phyloP scores from a whole-genome alignment of 2,888 invertebrate genomes.

The Drosophila paranaensis region DNA sequence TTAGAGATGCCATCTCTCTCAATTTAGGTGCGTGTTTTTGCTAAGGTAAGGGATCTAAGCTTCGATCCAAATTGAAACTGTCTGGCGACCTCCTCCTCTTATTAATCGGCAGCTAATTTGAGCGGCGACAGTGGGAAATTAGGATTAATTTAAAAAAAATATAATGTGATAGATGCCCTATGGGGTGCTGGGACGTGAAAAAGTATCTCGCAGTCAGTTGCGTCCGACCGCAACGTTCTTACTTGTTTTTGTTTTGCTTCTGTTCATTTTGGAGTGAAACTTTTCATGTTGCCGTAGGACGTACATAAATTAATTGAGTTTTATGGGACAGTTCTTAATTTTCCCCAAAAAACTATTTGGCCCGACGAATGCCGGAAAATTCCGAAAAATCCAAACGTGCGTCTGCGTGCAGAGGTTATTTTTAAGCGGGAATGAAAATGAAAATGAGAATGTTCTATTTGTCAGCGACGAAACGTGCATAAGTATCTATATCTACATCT shows the following conservation, averaged over 20 bases:
- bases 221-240: no score
- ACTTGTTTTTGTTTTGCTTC: background rate
- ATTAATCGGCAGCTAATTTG: no score
- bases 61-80: no score
- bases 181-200: no score
- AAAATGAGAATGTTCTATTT: slow-evolving; percentile 63
- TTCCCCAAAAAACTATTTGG: slow-evolving; percentile 28
- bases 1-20: no score
- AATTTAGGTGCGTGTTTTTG: no score
- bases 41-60: no score
- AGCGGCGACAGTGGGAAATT: no score
- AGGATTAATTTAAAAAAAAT: no score
- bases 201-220: no score
- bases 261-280: slow-evolving; percentile 24
- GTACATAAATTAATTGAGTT: slow-evolving; percentile 71
- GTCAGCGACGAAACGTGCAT: slow-evolving; percentile 44
- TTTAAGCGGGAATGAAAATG: slow-evolving; percentile 58
- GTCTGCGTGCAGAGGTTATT: slow-evolving; percentile 40
- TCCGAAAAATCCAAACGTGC: slow-evolving; percentile 34
- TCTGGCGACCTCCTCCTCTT: no score
- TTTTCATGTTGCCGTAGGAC: slow-evolving; percentile 49
- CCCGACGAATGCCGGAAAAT: slow-evolving; percentile 35
- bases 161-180: no score
- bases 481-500: background rate
- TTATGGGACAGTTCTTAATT: slow-evolving; percentile 57